Evolutionary conservation across 1,140 invertebrate species (phyloP), one percentile per base, ranked within the genome.

Genomic region (Diorhabda sublineata): DNA sequence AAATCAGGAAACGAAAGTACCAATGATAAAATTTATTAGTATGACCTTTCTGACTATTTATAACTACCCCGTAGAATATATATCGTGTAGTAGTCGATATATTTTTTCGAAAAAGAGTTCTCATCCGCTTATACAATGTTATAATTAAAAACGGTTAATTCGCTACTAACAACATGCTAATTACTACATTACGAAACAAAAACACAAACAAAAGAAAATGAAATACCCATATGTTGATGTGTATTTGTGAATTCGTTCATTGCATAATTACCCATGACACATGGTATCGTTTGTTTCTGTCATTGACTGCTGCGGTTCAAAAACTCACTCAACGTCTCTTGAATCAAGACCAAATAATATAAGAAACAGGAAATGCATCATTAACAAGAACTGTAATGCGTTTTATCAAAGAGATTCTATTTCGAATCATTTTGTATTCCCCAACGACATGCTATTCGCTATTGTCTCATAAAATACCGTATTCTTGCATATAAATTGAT

Each of bases 281-380:
- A 52, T 52, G 47, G 47, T n/a, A 4, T 52, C 47, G 47, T 52
- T 52, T 52, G 47, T n/a, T 52, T n/a, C 47, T 52, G n/a, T 52
- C 47, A 8, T 52, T 52, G 47, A 52, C 47, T 6, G 6, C n/a
- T 52, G 47, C 47, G 47, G 47, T 52, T 52, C 47, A 52, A 52
- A 52, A 52, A 52, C 47, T 52, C 47, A 52, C 47, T 52, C 47
- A 52, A 52, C 47, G n/a, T 52, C 47, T 52, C n/a, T 52, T 52
- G 47, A 52, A 52, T 52, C 4, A 52, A 6, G 47, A 52, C 47
- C 2, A 6, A 52, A 6, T 6, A 52, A 9, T 9, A 52, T n/a
- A 52, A 52, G 47, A 52, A 52, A 52, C 47, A 52, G 47, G 47
- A 52, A 52, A 52, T n/a, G 47, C 6, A 52, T 52, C 47, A 52